phyloP scores from a whole-genome alignment of 2,888 invertebrate species.

The Entomobrya multifasciata region DNA sequence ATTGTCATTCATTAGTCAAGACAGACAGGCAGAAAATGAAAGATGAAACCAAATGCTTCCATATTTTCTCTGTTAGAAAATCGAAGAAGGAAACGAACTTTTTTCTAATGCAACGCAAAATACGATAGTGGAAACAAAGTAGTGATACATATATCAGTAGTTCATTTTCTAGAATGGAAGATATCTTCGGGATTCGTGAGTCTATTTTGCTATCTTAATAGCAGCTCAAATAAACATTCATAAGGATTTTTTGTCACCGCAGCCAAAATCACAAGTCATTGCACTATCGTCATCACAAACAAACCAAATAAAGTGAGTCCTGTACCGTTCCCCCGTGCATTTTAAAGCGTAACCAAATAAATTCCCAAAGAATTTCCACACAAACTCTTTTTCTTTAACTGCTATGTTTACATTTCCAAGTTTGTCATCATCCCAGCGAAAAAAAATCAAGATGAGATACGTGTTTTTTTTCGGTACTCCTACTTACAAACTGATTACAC shows the following conservation, averaged over 20 bases:
- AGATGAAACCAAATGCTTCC: too few relatives aligned
- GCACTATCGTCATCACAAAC: conserved; percentile 10
- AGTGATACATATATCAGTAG: too few relatives aligned
- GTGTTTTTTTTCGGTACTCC: too few relatives aligned
- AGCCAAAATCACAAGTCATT: conserved; percentile 39
- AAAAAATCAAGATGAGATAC: not conserved
- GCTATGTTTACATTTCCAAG: conserved; percentile 12
- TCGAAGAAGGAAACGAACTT: too few relatives aligned
- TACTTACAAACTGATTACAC: conserved; percentile 12
- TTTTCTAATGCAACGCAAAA: too few relatives aligned
- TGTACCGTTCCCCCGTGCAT: conserved; percentile 13
- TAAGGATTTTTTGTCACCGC: conserved; percentile 2
- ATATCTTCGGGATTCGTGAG: too few relatives aligned
- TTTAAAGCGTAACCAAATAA: conserved; percentile 33
- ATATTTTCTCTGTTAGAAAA: too few relatives aligned
- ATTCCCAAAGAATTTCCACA: conserved; percentile 20
- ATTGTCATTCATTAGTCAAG: conserved; percentile 20
- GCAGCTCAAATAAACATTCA: conserved; percentile 19
- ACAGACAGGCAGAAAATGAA: conserved; percentile 12
- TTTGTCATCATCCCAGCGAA: conserved; percentile 33
- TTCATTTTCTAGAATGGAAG: too few relatives aligned
- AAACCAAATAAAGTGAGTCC: conserved; percentile 17
- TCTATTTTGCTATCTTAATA: conserved; percentile 23
- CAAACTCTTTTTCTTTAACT: too few relatives aligned
- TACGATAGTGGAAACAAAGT: too few relatives aligned